A percentile compares a stretch with the other conserved stretches of the same genome.
Evolutionary conservation across 2,888 invertebrate genomes (phyloP).

Genomic region (Pseudococcus jackbeardsleyi): DNA sequence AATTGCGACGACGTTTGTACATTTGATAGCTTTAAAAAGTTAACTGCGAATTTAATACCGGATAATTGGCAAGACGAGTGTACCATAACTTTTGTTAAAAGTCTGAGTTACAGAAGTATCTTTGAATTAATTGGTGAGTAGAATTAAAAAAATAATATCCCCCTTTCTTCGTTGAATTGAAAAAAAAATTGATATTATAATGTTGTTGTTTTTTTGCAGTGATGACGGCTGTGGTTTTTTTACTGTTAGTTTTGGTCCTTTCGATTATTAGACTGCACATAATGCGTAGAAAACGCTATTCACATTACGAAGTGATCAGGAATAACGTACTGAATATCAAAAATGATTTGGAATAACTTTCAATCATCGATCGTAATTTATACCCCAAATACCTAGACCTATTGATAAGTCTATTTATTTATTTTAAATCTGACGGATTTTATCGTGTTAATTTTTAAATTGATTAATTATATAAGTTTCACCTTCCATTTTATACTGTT

Average conservation of each 20-base stretch:
- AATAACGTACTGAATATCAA: slow-evolving; percentile 4
- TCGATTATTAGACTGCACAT: slow-evolving; percentile 25
- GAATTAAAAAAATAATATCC: not conserved
- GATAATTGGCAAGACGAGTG: slow-evolving; percentile 65
- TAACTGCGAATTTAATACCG: slow-evolving; percentile 69
- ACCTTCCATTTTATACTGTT: not conserved
- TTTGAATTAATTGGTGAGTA: slow-evolving; percentile 34
- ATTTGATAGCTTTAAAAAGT: slow-evolving; percentile 73
- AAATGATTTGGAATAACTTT: slow-evolving; percentile 8
- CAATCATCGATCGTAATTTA: not conserved
- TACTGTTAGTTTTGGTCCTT: not conserved
- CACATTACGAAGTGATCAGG: slow-evolving; percentile 21
- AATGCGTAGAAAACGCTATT: slow-evolving; percentile 11
- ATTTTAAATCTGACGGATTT: slow-evolving; percentile 52
- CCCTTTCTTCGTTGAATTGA: too few species aligned
- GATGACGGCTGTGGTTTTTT: slow-evolving; percentile 35
- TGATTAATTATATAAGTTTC: slow-evolving; percentile 50
- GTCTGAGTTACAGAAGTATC: slow-evolving; percentile 43
- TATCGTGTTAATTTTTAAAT: slow-evolving; percentile 46
- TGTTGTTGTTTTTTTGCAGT: not conserved
- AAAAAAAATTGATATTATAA: not conserved
- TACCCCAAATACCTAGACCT: not conserved
- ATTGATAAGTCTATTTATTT: not conserved
- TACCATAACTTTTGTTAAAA: slow-evolving; percentile 13
- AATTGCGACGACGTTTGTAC: slow-evolving; percentile 77